phyloP scores from a whole-genome alignment of 2,888 invertebrate species.

The Byasa hedistus region DNA sequence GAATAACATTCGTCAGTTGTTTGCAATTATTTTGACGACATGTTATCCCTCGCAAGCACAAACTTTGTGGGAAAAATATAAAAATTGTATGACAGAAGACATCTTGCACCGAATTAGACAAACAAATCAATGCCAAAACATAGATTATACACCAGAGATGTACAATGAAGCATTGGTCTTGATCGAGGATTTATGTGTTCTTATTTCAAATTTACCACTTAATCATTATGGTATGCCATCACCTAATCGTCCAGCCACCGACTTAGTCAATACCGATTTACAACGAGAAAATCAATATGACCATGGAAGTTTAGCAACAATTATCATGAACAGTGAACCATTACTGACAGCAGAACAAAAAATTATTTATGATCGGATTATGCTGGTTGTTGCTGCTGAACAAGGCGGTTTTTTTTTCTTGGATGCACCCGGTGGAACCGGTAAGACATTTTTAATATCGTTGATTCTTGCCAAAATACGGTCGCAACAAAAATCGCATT shows the following conservation, averaged over 20 bases:
- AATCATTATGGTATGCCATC: slow-evolving; percentile 34
- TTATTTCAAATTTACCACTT: slow-evolving; percentile 34
- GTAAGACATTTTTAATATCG: no score
- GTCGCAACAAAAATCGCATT: no score
- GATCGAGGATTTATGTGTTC: slow-evolving; percentile 43
- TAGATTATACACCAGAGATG: slow-evolving; percentile 33
- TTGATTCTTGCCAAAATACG: no score
- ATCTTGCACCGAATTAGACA: slow-evolving; percentile 12
- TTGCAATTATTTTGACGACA: slow-evolving; percentile 40
- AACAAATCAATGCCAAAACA: slow-evolving; percentile 27
- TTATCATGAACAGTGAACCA: slow-evolving; percentile 31
- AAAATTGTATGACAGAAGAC: slow-evolving; percentile 34
- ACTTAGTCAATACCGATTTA: slow-evolving; percentile 28
- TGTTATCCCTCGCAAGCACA: slow-evolving; percentile 37
- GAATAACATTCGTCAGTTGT: slow-evolving; percentile 33
- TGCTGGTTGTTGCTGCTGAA: slow-evolving; percentile 3
- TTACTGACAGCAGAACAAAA: slow-evolving; percentile 5
- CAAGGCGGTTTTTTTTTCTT: no score
- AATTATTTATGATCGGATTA: background rate
- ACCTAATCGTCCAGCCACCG: slow-evolving; percentile 33
- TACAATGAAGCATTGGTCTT: slow-evolving; percentile 43
- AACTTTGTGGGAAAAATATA: slow-evolving; percentile 36
- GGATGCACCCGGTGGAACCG: no score
- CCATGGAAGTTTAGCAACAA: slow-evolving; percentile 31
- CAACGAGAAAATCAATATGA: slow-evolving; percentile 39